These are phyloP conservation scores for Pyrgus malvae DNA, from an alignment of 2,888 invertebrate species.

Conservation along the genomic window DNA sequence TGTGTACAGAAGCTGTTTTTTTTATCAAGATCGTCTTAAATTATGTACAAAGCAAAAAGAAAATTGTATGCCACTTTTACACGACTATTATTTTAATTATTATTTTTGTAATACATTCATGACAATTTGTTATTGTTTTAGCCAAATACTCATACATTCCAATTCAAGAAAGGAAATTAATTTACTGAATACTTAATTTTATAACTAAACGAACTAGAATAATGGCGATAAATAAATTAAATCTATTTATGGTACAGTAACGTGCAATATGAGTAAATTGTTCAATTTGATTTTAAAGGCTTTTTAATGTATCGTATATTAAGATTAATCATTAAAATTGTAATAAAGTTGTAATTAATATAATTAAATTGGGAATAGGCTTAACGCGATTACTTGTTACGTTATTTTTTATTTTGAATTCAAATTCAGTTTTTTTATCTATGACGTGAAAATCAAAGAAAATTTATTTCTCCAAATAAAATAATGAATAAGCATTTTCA, in stretches of 20 bases:
- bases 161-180: constrained; percentile 12
- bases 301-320: constrained; percentile 60
- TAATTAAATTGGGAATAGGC: constrained; percentile 64
- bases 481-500: constrained; percentile 72
- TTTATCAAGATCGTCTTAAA: no score
- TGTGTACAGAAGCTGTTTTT: no score
- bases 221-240: constrained; percentile 38
- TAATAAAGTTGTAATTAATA: constrained; percentile 73
- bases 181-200: constrained; percentile 10
- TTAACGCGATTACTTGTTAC: constrained; percentile 70
- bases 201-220: constrained; percentile 21
- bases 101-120: no score
- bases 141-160: constrained; percentile 10
- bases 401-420: constrained; percentile 56
- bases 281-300: constrained; percentile 63
- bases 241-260: constrained; percentile 67
- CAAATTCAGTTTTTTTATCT: constrained; percentile 45
- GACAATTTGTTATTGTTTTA: constrained; percentile 29
- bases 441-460: constrained; percentile 56
- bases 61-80: no score
- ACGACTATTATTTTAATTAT: no score
- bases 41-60: no score
- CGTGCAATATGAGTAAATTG: constrained; percentile 75
- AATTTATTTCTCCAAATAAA: constrained; percentile 75
- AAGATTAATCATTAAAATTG: constrained; percentile 65